Evolutionary conservation across 2,113 vertebrate species (phyloP), one percentile per base, ranked within the genome.

Genomic region (Alouatta palliata): DNA sequence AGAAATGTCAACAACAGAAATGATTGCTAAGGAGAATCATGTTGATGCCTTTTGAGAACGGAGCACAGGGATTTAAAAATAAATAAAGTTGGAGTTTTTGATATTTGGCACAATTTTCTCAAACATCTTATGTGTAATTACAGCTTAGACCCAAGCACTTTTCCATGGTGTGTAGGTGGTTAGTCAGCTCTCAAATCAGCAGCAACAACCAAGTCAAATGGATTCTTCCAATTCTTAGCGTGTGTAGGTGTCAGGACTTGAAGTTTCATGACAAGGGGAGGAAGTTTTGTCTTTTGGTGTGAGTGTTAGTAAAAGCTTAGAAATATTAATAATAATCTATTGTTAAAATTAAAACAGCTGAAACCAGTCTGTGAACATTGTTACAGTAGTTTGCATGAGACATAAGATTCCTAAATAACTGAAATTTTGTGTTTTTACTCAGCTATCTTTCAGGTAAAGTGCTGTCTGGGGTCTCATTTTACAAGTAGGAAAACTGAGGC

Each of bases 1-100:
- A 70, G 66, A 92, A 95, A 87, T 92, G 81, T 97, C 94, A 97
- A 71, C 25, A 49, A 45, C 75, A 77, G 52, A 94, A 97, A 83
- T 83, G 64, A 96, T 13, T 52, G 77, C 35, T 45, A n/a, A 61
- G 25, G 73, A 89, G 61, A 97, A 89, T 61, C 71, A 79, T 40
- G 14, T 58, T 54, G 73, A 66, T 96, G 54, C 8, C 71, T 97
- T 92, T 66, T 85, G 90, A 97, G 71, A 75, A 54, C 4, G 71
- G 61, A 89, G 43, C 43, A 45, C 0, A 70, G 47, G 73, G 71
- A 64, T 70, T 94, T 83, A 47, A 61, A 96, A 86, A 87, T 70
- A 85, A 92, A 92, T 70, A 66, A 82, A 91, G 16, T 68, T 81
- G 47, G 73, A 79, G 75, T 27, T 91, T 94, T 82, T 92, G 73